Evolutionary conservation across 1,140 invertebrate genomes (phyloP).

Genomic region (Mylabris phalerata): DNA sequence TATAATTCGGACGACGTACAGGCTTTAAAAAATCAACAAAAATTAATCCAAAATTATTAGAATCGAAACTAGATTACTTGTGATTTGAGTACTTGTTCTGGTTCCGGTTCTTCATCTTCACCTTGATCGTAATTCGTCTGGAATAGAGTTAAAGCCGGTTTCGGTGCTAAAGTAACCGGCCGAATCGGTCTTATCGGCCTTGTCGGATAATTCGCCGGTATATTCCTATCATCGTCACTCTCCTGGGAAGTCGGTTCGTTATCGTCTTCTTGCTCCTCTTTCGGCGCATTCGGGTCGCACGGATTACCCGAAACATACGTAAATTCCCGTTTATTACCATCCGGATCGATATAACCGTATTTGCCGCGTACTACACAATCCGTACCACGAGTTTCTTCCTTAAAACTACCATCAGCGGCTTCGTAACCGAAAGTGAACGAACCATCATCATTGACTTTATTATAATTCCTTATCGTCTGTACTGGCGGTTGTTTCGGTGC

Average conservation of each 20-base stretch:
- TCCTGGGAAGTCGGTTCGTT: slow-evolving; percentile 36
- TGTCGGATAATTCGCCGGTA: slow-evolving; percentile 59
- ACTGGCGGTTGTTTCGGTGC: slow-evolving; percentile 61
- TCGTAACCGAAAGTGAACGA: slow-evolving; percentile 85
- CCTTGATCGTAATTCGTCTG: slow-evolving; percentile 56
- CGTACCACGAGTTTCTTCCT: slow-evolving; percentile 77
- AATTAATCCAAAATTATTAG: not conserved
- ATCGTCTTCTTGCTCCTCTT: slow-evolving; percentile 55
- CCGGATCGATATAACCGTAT: slow-evolving; percentile 82
- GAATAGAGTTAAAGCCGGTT: slow-evolving; percentile 57
- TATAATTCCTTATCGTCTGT: slow-evolving; percentile 72
- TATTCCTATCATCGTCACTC: slow-evolving; percentile 50
- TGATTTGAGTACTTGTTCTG: slow-evolving; percentile 49
- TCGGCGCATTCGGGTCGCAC: slow-evolving; percentile 72
- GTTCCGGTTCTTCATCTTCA: slow-evolving; percentile 51
- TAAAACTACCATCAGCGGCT: slow-evolving; percentile 83
- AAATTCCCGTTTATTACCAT: slow-evolving; percentile 81
- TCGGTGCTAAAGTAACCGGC: slow-evolving; percentile 42
- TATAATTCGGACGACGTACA: slow-evolving; percentile 31
- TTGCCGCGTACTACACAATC: slow-evolving; percentile 83
- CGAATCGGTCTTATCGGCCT: slow-evolving; percentile 45
- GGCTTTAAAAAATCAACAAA: slow-evolving; percentile 32
- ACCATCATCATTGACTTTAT: slow-evolving; percentile 76
- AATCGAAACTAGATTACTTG: slow-evolving; percentile 27
- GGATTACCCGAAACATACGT: slow-evolving; percentile 88